A percentile compares a stretch with the other conserved stretches of the same genome.
phyloP scores from a whole-genome alignment of 2,888 invertebrate species.

The Leucophenga maculata region DNA sequence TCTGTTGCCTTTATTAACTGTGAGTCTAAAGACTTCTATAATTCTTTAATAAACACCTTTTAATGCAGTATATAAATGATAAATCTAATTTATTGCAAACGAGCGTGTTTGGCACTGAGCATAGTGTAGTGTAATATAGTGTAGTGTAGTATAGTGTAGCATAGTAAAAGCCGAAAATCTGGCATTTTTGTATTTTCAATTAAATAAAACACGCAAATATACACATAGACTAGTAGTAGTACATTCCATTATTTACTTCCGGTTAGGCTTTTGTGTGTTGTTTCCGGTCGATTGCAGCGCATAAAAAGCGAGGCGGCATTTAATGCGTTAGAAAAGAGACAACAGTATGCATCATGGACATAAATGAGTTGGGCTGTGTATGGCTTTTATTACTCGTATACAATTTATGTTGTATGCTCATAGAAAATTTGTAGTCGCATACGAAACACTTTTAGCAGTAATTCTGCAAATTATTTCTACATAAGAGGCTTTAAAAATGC shows the following conservation, averaged over 20 bases:
- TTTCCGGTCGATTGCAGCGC: neutral
- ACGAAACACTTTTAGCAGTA: too few species aligned
- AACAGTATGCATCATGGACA: too few species aligned
- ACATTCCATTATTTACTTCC: conserved; percentile 5
- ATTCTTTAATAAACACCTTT: too few species aligned
- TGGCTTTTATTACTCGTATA: too few species aligned
- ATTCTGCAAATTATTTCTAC: too few species aligned
- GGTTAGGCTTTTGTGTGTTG: neutral
- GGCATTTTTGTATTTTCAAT: conserved; percentile 23
- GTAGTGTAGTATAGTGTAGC: neutral
- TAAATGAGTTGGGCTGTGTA: too few species aligned
- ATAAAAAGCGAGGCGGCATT: neutral
- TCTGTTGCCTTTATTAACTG: too few species aligned
- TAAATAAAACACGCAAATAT: conserved; percentile 6
- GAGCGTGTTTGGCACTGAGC: conserved; percentile 15
- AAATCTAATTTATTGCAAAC: conserved; percentile 32
- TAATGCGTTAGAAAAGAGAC: too few species aligned
- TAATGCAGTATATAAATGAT: conserved; percentile 13
- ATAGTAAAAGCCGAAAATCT: neutral
- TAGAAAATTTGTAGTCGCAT: too few species aligned
- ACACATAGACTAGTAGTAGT: neutral
- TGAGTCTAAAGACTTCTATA: too few species aligned
- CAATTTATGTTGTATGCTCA: too few species aligned
- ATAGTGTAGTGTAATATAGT: neutral
- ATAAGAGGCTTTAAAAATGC: too few species aligned